Evolutionary conservation across 2,797 vertebrate species (phyloP), one percentile per base, ranked within the genome.

Genomic region (Sebastes diploproa): DNA sequence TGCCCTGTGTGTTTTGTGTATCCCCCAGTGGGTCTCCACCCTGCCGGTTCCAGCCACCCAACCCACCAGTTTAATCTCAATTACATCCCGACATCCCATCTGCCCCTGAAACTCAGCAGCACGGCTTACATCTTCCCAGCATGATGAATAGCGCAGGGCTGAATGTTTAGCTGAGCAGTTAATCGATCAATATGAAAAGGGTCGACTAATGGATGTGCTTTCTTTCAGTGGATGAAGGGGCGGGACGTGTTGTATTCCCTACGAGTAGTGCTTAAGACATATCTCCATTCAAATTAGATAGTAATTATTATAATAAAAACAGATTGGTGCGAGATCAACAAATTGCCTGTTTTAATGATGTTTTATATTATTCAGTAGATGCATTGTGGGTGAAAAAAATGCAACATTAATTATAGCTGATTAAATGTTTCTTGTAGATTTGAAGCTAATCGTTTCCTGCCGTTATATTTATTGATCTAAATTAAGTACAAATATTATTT

Each of bases 131-230:
- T 90, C 88, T 88, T 78, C 77, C 78, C 85, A 75, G 74, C 78
- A 86, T 94, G 92, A 95, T 95, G 86, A 93, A 95, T 95, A 87
- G 92, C 80, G 30, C 78, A 7, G 78, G 80, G 84, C 89, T 81
- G 85, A 92, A 92, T 92, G 90, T 94, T 93, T 91, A 89, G 86
- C 90, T 87, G 87, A 91, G 89, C 90, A 91, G 91, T 91, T 93
- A 94, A 95, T 95, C 84, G 88, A 94, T 95, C 92, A 92, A 91
- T 93, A 91, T 89, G 87, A 90, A 92, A 84, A 85, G 88, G 89
- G 87, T 90, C 83, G 82, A 85, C 86, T 92, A 93, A 95, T 94
- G 88, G 92, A 93, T 91, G 88, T 71, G 85, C 91, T 93, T 93
- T 91, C 86, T 90, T 92, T 86, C 88, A 80, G 80, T 86, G 86